Evolutionary conservation across 2,797 vertebrate genomes (phyloP), one percentile per base, ranked within the genome.

Genomic region (Dallia pectoralis): DNA sequence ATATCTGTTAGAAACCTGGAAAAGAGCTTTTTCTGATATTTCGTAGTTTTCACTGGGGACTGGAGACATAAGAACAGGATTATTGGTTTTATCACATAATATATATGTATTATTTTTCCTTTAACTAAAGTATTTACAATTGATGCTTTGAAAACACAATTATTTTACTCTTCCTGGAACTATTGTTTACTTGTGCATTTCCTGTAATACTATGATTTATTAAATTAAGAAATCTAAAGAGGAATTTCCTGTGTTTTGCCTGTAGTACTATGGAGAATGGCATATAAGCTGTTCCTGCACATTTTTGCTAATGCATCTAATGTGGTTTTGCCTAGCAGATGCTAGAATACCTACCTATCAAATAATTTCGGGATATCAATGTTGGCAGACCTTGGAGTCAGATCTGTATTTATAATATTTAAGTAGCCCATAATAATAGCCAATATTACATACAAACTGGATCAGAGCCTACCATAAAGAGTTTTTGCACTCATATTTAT

Each of bases 1-100:
- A 93, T 94, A 80, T 94, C 93, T 0, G 93, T 91, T 1, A 86
- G 86, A 81, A 92, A 94, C 67, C 87, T 94, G 75, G 88, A 94
- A 89, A 93, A 86, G 71, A 87, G 88, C 87, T 93, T 86, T 61
- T 79, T 93, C 73, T 93, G 73, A 86, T 32, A 32, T 32, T 30
- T 32, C 36, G 33, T 9, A 49, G 16, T 47, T 27, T 33, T 59
- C 12, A 32, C 22, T 4, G 12, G 16, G 61, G 71, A 61, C 73
- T 73, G 53, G 63, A 48, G 61, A 65, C 44, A 30, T 36, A 65
- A 56, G 71, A 71, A 69, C 64, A 36, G 18, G 44, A 62, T 44
- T 15, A 40, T 66, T 27, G 22, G n/a, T 11, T 30, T 75, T 72
- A 30, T 18, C 63, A 67, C 36, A 27, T 33, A 27, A 44, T 44